Evolutionary conservation across 2,888 invertebrate species (phyloP), one percentile per base, ranked within the genome.

Genomic region (Malacosoma neustria): DNA sequence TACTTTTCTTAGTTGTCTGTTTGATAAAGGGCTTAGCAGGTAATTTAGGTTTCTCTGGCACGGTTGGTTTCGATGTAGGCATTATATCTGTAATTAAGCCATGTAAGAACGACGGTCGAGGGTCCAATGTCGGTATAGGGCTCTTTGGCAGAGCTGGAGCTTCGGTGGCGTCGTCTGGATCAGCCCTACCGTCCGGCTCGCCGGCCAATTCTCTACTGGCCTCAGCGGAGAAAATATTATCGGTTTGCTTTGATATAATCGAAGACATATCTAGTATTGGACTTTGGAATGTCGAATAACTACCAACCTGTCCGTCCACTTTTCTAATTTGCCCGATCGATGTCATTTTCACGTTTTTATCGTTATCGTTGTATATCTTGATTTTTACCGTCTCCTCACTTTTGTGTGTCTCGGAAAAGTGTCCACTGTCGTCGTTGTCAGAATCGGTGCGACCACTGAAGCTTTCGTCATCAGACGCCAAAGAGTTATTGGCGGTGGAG

Each of bases 161-260:
- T 65, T 91, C 91, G 13, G 84, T 84, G 1, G 87, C 74, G 31
- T 91, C 91, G 56, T 93, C 93, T 1, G 93, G 93, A 72, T 94
- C 94, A 9, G 94, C 94, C 51, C 93, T 89, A n/a, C 95, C 94
- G 57, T 95, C 95, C 1, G 95, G 95, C 57, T 94, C 94, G 5
- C 94, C 95, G 5, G 94, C 94, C 48, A 92, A 75, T 58, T 95
- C 94, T 14, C 94, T 87, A 62, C 92, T 93, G 35, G 90, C 89
- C 58, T 87, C 87, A n/a, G 80, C 77, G 7, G 87, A 84, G 58
- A 87, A 87, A 35, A 86, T 61, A 42, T 61, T 61, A 47, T 82
- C 82, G 31, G 69, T 49, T 43, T 72, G 69, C 58, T 85, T 85
- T 5, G 85, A 76, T 45, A 85, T 59, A 45, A 87, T 85, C 12